A percentile compares a stretch with the other conserved stretches of the same genome.
These are phyloP conservation scores for Ornithorhynchus anatinus DNA, from an alignment of 2,113 vertebrate genomes.

Conservation along the genomic window DNA sequence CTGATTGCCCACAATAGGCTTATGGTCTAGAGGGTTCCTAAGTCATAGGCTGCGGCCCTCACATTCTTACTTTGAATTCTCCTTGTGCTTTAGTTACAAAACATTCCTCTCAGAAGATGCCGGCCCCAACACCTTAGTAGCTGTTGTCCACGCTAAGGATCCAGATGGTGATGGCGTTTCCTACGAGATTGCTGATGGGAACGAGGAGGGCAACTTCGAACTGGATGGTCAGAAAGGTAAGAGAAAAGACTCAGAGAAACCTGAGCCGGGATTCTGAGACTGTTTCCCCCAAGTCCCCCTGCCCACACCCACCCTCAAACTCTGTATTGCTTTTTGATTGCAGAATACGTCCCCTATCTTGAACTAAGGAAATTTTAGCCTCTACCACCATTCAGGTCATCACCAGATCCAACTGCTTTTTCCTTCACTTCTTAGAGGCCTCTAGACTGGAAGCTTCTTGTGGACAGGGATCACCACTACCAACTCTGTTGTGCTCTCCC, in stretches of 20 bases:
- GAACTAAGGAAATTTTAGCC: not conserved
- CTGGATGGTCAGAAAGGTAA: conserved; percentile 87
- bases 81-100: conserved; percentile 74
- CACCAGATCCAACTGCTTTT: not conserved
- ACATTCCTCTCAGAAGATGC: conserved; percentile 90
- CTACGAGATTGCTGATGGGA: conserved; percentile 85
- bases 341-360: not conserved
- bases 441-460: too few relatives aligned
- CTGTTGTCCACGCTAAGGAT: conserved; percentile 84
- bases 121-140: conserved; percentile 85
- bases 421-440: too few relatives aligned
- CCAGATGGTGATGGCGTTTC: conserved; percentile 84
- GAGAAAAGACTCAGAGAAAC: not conserved
- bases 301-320: not conserved
- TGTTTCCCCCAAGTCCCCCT: accelerated
- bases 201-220: conserved; percentile 89
- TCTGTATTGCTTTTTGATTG: accelerated
- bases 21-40: too few relatives aligned
- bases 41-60: too few relatives aligned
- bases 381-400: not conserved
- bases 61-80: too few relatives aligned
- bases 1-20: too few relatives aligned
- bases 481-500: too few relatives aligned
- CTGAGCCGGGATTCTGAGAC: too few relatives aligned
- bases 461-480: too few relatives aligned